These are phyloP conservation scores for Scaeva pyrastri DNA, from an alignment of 2,888 invertebrate genomes.

Conservation along the genomic window DNA sequence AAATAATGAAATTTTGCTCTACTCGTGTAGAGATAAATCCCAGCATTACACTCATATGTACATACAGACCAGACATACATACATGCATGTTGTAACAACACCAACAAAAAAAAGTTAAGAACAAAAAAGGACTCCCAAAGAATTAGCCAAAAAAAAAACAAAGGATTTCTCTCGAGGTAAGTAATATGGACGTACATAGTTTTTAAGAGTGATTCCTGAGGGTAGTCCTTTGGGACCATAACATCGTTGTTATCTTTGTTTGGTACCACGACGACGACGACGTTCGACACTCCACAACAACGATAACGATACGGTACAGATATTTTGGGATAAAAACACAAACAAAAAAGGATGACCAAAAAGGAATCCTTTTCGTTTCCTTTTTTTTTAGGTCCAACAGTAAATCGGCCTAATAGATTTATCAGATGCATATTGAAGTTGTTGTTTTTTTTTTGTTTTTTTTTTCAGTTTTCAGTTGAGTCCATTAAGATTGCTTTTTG, in stretches of 20 bases:
- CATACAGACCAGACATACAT: too few relatives aligned
- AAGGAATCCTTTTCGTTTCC: slow-evolving; percentile 9
- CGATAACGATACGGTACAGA: background rate
- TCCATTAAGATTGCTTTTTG: slow-evolving; percentile 20
- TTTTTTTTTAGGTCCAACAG: background rate
- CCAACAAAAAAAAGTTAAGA: too few relatives aligned
- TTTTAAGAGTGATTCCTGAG: background rate
- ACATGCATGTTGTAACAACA: too few relatives aligned
- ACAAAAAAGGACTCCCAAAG: too few relatives aligned
- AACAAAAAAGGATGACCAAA: slow-evolving; percentile 3
- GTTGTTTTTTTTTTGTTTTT: background rate
- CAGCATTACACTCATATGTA: too few relatives aligned
- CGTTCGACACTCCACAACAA: too few relatives aligned
- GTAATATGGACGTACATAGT: background rate
- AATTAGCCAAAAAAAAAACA: too few relatives aligned
- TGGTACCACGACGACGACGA: background rate
- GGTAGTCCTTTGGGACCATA: background rate
- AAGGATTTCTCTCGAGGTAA: too few relatives aligned
- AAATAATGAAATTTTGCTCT: too few relatives aligned
- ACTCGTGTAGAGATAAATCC: too few relatives aligned
- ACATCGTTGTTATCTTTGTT: background rate
- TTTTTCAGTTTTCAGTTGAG: background rate
- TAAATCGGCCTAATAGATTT: slow-evolving; percentile 33
- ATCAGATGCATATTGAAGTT: slow-evolving; percentile 15
- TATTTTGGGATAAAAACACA: background rate